A percentile compares a stretch with the other conserved stretches of the same genome.
Conservation (phyloP, 2,888 invertebrate genomes). For the Yponomeuta cagnagella region DNA sequence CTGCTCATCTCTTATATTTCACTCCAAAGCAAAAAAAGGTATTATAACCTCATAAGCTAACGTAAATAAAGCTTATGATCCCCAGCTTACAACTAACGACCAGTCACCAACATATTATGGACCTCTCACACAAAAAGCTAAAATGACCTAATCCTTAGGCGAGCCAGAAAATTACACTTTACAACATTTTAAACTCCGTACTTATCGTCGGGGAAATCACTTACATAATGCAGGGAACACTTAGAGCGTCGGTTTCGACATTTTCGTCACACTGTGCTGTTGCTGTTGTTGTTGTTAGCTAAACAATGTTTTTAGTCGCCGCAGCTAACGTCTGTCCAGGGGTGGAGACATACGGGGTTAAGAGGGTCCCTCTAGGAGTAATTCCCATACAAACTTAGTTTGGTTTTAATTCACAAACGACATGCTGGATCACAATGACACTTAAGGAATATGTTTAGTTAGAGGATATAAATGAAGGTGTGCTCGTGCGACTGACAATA, state of each 20-base stretch:
- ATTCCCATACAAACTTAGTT: too few relatives aligned
- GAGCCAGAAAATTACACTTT: slow-evolving; percentile 7
- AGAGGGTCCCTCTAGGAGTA: too few relatives aligned
- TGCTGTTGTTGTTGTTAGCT: slow-evolving; percentile 14
- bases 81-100: too few relatives aligned
- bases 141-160: neutral
- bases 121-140: neutral
- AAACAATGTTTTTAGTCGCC: slow-evolving; percentile 22
- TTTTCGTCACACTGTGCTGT: slow-evolving; percentile 16
- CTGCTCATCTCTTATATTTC: too few relatives aligned
- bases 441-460: too few relatives aligned
- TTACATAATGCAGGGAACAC: slow-evolving; percentile 11
- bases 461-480: too few relatives aligned
- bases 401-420: too few relatives aligned
- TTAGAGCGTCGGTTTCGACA: slow-evolving; percentile 9
- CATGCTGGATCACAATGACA: too few relatives aligned
- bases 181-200: slow-evolving; percentile 9
- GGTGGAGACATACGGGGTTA: neutral
- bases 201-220: slow-evolving; percentile 14
- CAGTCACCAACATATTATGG: neutral
- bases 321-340: slow-evolving; percentile 6
- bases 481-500: too few relatives aligned
- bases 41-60: too few relatives aligned
- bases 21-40: too few relatives aligned
- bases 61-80: too few relatives aligned